phyloP scores from a whole-genome alignment of 2,888 invertebrate species.

The Colletes collaris region DNA sequence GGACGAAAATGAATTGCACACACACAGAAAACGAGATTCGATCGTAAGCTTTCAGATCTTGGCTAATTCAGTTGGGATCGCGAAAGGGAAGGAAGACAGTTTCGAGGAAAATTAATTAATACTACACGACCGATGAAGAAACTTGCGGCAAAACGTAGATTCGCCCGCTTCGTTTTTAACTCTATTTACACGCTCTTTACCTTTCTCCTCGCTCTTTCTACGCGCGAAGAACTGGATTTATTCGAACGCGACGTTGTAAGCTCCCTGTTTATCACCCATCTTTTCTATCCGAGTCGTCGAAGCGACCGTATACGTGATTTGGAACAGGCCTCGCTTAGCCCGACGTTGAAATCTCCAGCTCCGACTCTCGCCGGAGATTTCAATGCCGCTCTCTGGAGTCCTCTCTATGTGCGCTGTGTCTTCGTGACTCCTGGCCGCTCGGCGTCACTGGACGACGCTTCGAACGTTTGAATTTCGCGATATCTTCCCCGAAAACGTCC shows the following conservation, averaged over 20 bases:
- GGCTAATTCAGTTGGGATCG: background rate
- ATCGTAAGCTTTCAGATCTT: background rate
- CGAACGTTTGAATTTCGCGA: constrained; percentile 94
- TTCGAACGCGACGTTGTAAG: background rate
- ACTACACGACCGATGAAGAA: constrained; percentile 29
- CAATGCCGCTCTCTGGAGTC: constrained; percentile 87
- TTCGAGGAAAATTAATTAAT: constrained; percentile 16
- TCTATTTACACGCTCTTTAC: constrained; percentile 43
- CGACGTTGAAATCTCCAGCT: background rate
- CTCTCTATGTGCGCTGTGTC: constrained; percentile 87
- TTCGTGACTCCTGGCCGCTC: constrained; percentile 85
- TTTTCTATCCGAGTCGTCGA: background rate
- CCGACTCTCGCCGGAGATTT: background rate
- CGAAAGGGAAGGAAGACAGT: constrained; percentile 41
- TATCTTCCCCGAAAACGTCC: constrained; percentile 97
- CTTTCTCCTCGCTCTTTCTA: background rate
- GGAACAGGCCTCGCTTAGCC: background rate
- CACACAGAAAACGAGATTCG: background rate
- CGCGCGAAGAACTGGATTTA: background rate
- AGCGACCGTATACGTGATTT: background rate
- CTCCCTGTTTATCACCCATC: constrained; percentile 25
- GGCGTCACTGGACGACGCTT: constrained; percentile 87
- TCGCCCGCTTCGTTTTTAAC: constrained; percentile 18
- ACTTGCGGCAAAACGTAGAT: constrained; percentile 21
- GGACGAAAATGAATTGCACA: too few species aligned